Base-by-base conservation (phyloP, 2,113 vertebrate genomes). In the Pollachius pollachius region DNA sequence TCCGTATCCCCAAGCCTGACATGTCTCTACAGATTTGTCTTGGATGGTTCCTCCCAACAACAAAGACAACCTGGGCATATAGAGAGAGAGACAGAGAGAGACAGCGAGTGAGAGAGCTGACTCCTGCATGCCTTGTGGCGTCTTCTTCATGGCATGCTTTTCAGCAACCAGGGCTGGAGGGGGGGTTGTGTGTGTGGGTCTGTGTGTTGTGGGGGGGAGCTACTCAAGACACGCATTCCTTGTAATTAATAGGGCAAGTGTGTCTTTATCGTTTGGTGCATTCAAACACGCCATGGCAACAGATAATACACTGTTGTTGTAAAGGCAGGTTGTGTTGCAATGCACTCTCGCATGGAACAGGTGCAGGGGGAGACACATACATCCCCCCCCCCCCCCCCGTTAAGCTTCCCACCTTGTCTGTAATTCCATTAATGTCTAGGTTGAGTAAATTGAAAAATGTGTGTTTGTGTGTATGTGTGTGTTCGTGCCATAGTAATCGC, bases 231-330 rank as follows among this genome's bases (percentile, higher is more conserved):
- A 77, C 71, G 75, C 74, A 85, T 84, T 81, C 76, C 82, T 81
- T 67, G 74, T 70, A 80, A 83, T 86, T 84, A 84, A 80, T 79
- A 85, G 82, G 65, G 77, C 80, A 78, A 82, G 79, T 9, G 15
- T 63, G 78, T 79, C 83, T 84, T 88, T 48, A 48, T 72, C 76
- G 76, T 82, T 79, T 67, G 69, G 70, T 80, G 70, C 64, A 71
- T 72, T 52, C 64, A 60, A 82, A 71, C 62, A 57, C 75, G 71
- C 71, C 71, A 69, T 72, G 71, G 75, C 70, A 84, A 59, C 70
- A 73, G 58, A 78, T 77, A 48, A 8, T 81, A 67, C 48, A 74
- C 69, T 52, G 65, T 63, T 59, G 64, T 56, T 48, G 41, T 48
- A 12, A 27, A 52, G 76, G 67, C 66, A 68, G 66, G 30, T 56